These are phyloP conservation scores for Micromussa lordhowensis DNA, from an alignment of 92 coral and sea anemone species.

Conservation along the genomic window DNA sequence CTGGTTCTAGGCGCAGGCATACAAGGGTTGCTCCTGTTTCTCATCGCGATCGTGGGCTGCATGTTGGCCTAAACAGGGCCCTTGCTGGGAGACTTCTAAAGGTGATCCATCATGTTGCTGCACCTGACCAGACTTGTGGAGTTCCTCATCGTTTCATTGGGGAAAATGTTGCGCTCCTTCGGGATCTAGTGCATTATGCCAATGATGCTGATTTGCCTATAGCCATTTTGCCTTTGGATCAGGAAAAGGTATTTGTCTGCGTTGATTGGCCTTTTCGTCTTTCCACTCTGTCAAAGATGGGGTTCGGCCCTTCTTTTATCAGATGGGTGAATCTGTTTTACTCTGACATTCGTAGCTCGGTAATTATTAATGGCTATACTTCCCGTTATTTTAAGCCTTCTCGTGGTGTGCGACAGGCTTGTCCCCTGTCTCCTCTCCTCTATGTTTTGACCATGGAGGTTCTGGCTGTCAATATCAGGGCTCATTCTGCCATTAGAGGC, in stretches of 20 bases:
- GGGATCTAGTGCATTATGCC: constrained; percentile 15
- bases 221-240: constrained; percentile 57
- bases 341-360: background rate
- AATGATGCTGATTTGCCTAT: background rate
- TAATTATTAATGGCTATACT: constrained; percentile 15
- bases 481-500: constrained; percentile 6
- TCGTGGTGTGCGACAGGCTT: constrained; percentile 45
- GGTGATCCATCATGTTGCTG: constrained; percentile 21
- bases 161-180: constrained; percentile 42
- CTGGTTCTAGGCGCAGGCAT: too few species aligned
- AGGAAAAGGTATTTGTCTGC: constrained; percentile 66
- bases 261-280: constrained; percentile 61
- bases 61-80: too few species aligned
- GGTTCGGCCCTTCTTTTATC: constrained; percentile 61
- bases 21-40: too few species aligned
- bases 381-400: background rate
- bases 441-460: constrained; percentile 34
- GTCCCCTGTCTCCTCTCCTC: constrained; percentile 36
- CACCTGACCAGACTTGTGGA: constrained; percentile 59
- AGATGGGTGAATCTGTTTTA: constrained; percentile 56
- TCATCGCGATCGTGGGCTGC: too few species aligned
- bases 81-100: constrained; percentile 30
- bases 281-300: constrained; percentile 37
- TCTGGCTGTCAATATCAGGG: constrained; percentile 32
- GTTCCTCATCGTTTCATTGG: constrained; percentile 54